Evolutionary conservation across 2,888 invertebrate genomes (phyloP), one percentile per base, ranked within the genome.

Genomic region (Caenorhabditis japonica): DNA sequence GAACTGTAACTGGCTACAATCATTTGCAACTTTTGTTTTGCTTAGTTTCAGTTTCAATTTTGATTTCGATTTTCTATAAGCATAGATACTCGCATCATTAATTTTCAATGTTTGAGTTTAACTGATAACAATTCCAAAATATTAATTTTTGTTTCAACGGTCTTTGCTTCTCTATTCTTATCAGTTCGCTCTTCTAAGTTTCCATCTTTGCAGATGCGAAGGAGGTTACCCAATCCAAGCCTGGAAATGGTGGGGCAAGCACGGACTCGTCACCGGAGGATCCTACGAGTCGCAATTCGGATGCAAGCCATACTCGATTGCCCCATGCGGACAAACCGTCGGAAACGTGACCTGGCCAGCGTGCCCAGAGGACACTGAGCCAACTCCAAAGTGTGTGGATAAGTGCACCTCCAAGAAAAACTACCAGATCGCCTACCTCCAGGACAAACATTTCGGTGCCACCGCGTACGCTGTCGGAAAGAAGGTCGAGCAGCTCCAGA

Each of bases 401-500:
- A 17, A 53, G 15, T 75, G 77, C 47, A 68, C 62, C 8, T 49
- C 59, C 8, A 30, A 30, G 10, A 41, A 13, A 5, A 15, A 41
- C 8, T 70, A 70, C n/a, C 12, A 30, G 19, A 17, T 27, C 12
- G 2, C 15, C n/a, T 64, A 62, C 21, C 39, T 55, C 12, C 10
- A 55, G 44, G 66, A 73, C 46, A 66, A 66, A 25, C 60, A 60
- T 59, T 64, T 30, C 52, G 72, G 73, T 61, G 13, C 58, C 43
- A 61, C 58, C 53, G 43, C 74, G 30, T 68, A 39, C 49, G 59
- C 43, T 15, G 83, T 94, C 4, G 88, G 88, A 4, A 89, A 90
- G 17, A 90, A 92, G 53, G 91, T 91, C 36, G 89, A 90, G 2
- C 91, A 92, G 76, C 94, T 95, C 82, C 92, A 91, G 89, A 91